Evolutionary conservation across 2,888 invertebrate genomes (phyloP).

Genomic region (Oscheius sp.): DNA sequence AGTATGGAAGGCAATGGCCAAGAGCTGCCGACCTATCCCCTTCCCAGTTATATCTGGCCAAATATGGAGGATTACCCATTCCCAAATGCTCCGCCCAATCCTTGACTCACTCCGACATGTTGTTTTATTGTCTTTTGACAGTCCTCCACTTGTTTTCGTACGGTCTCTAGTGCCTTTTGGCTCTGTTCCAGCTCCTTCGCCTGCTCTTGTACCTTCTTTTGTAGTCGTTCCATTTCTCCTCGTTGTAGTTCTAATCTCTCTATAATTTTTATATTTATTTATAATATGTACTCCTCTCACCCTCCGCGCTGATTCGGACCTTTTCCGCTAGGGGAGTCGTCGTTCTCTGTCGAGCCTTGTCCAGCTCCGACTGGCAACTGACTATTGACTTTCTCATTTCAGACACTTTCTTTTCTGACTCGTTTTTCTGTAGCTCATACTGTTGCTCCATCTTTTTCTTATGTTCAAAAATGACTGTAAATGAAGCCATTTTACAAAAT

Average conservation of each 20-base stretch:
- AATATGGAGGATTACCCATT: constrained; percentile 20
- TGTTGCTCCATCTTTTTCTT: constrained; percentile 25
- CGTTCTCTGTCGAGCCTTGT: background rate
- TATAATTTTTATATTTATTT: background rate
- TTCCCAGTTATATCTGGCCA: constrained; percentile 24
- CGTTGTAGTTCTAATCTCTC: constrained; percentile 10
- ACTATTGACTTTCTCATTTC: constrained; percentile 22
- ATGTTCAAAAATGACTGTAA: constrained; percentile 22
- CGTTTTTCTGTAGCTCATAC: background rate
- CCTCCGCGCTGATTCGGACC: constrained; percentile 2
- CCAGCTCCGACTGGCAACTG: constrained; percentile 8
- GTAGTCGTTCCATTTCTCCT: constrained; percentile 1
- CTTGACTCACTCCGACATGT: constrained; percentile 35
- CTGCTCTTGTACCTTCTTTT: constrained; percentile 13
- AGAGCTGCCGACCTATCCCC: constrained; percentile 2
- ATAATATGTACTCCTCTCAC: background rate
- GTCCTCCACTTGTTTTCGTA: constrained; percentile 17
- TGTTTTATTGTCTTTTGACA: constrained; percentile 30
- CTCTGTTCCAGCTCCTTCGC: background rate
- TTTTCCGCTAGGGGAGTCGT: background rate
- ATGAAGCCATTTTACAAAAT: background rate
- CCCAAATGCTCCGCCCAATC: background rate
- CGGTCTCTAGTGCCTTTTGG: background rate
- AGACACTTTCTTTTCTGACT: constrained; percentile 6
- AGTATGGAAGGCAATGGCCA: background rate